phyloP scores from a whole-genome alignment of 2,113 vertebrate genomes.

The Tupaia tana region DNA sequence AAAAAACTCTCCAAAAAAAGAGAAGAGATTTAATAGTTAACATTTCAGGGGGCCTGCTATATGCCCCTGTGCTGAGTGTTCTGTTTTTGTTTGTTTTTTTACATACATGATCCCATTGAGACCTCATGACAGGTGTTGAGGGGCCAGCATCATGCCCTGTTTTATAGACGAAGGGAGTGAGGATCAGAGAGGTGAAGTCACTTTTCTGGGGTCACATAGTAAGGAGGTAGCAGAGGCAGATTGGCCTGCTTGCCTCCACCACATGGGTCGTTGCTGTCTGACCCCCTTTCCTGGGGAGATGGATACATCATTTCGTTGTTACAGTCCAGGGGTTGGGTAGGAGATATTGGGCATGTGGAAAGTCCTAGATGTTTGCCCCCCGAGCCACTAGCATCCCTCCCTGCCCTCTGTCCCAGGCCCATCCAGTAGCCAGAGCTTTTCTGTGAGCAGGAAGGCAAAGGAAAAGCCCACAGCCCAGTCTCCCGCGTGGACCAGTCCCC shows the following conservation, averaged over 20 bases:
- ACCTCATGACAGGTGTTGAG: neutral
- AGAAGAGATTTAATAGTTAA: neutral
- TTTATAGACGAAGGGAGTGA: neutral
- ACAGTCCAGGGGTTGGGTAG: neutral
- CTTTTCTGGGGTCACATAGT: neutral
- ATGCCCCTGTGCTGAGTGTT: neutral
- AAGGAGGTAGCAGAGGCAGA: neutral
- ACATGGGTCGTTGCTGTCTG: too few species aligned
- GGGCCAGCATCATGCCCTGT: neutral
- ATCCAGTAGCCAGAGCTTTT: neutral
- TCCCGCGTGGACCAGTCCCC: neutral
- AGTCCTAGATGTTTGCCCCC: neutral
- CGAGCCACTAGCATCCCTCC: neutral
- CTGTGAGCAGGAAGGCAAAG: neutral
- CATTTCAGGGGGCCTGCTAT: neutral
- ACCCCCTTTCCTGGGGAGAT: neutral
- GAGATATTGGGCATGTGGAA: neutral
- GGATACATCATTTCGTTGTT: neutral
- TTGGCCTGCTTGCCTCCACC: neutral
- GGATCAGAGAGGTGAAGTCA: neutral
- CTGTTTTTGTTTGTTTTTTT: neutral
- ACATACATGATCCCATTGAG: neutral
- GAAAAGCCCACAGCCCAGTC: neutral
- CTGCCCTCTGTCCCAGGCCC: neutral
- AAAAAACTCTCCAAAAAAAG: too few species aligned